A percentile compares a stretch with the other conserved stretches of the same genome.
These are phyloP conservation scores for Trinorchestia longiramus DNA, from an alignment of 1,140 invertebrate genomes.

Conservation along the genomic window DNA sequence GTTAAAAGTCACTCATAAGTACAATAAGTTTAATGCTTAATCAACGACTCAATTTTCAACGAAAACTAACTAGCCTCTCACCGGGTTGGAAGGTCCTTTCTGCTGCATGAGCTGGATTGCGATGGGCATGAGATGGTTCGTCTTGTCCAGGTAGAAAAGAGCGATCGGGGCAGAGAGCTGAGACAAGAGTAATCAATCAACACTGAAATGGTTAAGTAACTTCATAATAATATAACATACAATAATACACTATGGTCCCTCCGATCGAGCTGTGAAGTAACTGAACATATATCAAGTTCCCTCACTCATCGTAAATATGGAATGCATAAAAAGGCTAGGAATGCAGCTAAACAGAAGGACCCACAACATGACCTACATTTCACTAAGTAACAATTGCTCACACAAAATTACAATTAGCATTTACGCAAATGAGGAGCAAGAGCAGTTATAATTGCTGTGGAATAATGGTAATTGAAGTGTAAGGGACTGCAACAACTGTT, in stretches of 20 bases:
- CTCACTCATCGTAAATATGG: no score
- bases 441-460: not conserved
- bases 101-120: slow-evolving; percentile 73
- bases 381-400: not conserved
- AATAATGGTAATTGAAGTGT: not conserved
- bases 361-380: not conserved
- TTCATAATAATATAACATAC: not conserved
- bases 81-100: slow-evolving; percentile 71
- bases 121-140: slow-evolving; percentile 71
- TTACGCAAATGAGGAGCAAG: not conserved
- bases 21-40: not conserved
- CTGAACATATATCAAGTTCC: no score
- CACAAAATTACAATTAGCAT: not conserved
- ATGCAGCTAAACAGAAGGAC: no score
- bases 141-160: slow-evolving; percentile 71
- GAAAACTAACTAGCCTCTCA: slow-evolving; percentile 68
- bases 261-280: no score
- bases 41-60: not conserved
- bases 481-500: not conserved
- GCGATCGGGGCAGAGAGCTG: slow-evolving; percentile 72
- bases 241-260: not conserved
- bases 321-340: no score
- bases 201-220: not conserved
- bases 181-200: slow-evolving; percentile 8
- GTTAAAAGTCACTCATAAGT: not conserved